phyloP scores from a whole-genome alignment of 2,888 invertebrate species.

The Cremastobaeus sp. region DNA sequence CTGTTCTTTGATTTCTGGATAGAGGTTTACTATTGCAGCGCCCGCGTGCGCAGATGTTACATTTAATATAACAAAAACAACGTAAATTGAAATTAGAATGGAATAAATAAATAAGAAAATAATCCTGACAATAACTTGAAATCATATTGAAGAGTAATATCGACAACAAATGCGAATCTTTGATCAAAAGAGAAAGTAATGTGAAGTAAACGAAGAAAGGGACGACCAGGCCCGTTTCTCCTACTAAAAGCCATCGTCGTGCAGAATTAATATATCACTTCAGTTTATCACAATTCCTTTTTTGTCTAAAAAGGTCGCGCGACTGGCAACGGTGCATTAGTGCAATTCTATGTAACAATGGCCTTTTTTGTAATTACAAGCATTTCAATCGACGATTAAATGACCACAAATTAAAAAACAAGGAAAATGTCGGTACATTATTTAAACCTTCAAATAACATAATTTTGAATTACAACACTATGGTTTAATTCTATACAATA shows the following conservation, averaged over 20 bases:
- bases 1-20: slow-evolving; percentile 61
- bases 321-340: slow-evolving; percentile 54
- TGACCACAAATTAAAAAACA: not conserved
- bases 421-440: not conserved
- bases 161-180: slow-evolving; percentile 37
- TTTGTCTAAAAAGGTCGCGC: slow-evolving; percentile 42
- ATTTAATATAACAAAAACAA: slow-evolving; percentile 18
- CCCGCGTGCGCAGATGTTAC: slow-evolving; percentile 63
- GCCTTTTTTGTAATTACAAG: slow-evolving; percentile 21
- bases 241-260: slow-evolving; percentile 44
- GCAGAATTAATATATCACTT: slow-evolving; percentile 54
- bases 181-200: slow-evolving; percentile 30
- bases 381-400: slow-evolving; percentile 24
- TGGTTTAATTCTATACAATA: slow-evolving; percentile 48
- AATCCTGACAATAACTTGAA: not conserved
- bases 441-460: not conserved
- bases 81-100: slow-evolving; percentile 7
- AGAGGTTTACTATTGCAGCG: slow-evolving; percentile 61
- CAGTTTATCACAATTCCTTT: slow-evolving; percentile 57
- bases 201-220: slow-evolving; percentile 24
- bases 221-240: slow-evolving; percentile 10
- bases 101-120: slow-evolving; percentile 9
- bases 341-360: slow-evolving; percentile 55
- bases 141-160: slow-evolving; percentile 3
- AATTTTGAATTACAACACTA: slow-evolving; percentile 14